Conservation (phyloP, 2,888 invertebrate species). For the Sphaerophoria taeniata region DNA sequence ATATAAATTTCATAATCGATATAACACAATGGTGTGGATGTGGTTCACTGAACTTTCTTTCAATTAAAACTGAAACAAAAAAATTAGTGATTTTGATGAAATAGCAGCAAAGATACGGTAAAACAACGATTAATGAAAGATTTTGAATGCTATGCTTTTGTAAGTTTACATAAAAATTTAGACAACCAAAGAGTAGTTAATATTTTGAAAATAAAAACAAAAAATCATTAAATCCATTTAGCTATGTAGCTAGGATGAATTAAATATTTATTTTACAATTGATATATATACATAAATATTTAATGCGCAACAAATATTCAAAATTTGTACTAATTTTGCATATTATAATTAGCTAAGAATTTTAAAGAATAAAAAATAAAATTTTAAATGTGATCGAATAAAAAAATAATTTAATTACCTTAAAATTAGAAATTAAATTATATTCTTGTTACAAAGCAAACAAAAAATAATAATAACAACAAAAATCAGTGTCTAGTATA, state of each 20-base stretch:
- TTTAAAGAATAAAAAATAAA: constrained; percentile 40
- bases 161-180: constrained; percentile 6
- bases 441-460: constrained; percentile 69
- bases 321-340: constrained; percentile 64
- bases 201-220: constrained; percentile 11
- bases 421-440: constrained; percentile 59
- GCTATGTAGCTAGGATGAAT: constrained; percentile 69
- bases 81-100: constrained; percentile 6
- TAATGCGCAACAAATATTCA: constrained; percentile 69
- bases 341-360: constrained; percentile 52
- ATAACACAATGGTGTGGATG: constrained; percentile 32
- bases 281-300: neutral
- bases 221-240: constrained; percentile 41
- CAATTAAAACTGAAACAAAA: neutral
- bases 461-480: constrained; percentile 11
- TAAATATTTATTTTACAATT: constrained; percentile 72
- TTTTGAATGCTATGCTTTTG: constrained; percentile 54
- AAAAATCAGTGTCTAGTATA: constrained; percentile 50
- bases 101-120: constrained; percentile 13
- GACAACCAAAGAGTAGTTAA: neutral
- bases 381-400: constrained; percentile 65
- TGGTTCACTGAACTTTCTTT: constrained; percentile 63
- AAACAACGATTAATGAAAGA: constrained; percentile 32
- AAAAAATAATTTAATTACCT: neutral
- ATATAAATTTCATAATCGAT: constrained; percentile 47